Evolutionary conservation across 2,888 invertebrate species (phyloP).

Genomic region (Tachina grossa): DNA sequence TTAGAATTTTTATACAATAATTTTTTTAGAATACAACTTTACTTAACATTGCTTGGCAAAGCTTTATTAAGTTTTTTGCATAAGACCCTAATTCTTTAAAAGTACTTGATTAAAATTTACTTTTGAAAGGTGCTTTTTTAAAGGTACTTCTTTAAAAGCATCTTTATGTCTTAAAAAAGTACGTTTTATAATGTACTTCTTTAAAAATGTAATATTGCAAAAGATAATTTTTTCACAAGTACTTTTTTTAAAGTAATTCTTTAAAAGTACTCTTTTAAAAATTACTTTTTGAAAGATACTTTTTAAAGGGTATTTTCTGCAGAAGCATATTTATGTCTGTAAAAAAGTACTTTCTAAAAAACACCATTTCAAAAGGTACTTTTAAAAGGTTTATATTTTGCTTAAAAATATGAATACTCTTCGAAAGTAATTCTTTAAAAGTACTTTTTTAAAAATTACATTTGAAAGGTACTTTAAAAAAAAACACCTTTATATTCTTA

Average conservation of each 20-base stretch:
- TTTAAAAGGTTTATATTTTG: neutral
- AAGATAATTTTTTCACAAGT: too few species aligned
- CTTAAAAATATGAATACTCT: too few species aligned
- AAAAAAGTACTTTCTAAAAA: neutral
- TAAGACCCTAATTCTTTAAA: too few species aligned
- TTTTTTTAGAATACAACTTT: too few species aligned
- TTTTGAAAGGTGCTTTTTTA: neutral
- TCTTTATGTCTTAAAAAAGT: too few species aligned
- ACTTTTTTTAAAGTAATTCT: too few species aligned
- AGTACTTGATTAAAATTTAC: too few species aligned
- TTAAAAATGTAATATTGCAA: too few species aligned
- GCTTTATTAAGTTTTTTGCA: too few species aligned
- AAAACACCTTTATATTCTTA: slow-evolving; percentile 13
- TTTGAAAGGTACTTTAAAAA: neutral
- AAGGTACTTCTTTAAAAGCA: neutral
- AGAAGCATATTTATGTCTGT: neutral
- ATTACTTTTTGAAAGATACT: neutral
- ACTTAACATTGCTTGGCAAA: too few species aligned
- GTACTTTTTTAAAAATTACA: neutral
- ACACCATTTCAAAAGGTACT: neutral
- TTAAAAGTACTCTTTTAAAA: neutral
- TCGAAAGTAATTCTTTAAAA: neutral
- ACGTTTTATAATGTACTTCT: too few species aligned
- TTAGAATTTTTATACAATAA: too few species aligned
- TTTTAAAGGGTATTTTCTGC: neutral